Conservation (phyloP, 2,797 vertebrate genomes). For the Mus minutoides region DNA sequence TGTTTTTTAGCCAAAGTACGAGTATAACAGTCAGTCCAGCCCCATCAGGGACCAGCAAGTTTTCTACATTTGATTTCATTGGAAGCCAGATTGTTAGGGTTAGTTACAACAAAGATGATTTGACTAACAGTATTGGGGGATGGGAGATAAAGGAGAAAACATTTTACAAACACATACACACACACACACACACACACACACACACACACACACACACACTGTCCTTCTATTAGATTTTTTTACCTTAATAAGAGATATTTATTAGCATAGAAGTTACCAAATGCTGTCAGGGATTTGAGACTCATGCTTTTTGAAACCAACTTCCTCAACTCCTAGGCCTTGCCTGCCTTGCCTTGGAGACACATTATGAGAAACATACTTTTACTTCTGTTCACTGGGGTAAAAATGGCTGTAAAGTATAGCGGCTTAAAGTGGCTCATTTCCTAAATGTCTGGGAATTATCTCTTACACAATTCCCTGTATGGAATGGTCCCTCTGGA, state of each 20-base stretch:
- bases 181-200: not conserved
- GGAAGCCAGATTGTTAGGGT: slow-evolving; percentile 14
- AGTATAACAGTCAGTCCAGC: not conserved
- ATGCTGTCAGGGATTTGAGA: slow-evolving; percentile 41
- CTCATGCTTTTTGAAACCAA: slow-evolving; percentile 12
- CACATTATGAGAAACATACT: slow-evolving; percentile 28
- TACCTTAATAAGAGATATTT: slow-evolving; percentile 50
- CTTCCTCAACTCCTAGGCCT: not conserved
- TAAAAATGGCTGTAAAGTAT: not conserved
- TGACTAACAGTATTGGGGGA: not conserved
- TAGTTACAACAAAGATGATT: slow-evolving; percentile 52
- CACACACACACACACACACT: not conserved
- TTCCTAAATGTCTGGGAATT: slow-evolving; percentile 30
- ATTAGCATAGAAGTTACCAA: not conserved
- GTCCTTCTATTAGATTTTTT: slow-evolving; percentile 57
- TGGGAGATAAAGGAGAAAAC: slow-evolving; percentile 18
- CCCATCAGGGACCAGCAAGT: not conserved
- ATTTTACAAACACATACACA: not conserved
- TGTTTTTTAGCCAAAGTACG: not conserved
- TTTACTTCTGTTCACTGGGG: slow-evolving; percentile 41
- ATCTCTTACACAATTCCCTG: not conserved
- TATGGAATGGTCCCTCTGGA: not conserved
- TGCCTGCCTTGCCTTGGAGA: slow-evolving; percentile 12
- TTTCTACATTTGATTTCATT: slow-evolving; percentile 58
- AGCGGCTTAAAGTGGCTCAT: slow-evolving; percentile 4